Percentiles rank a stretch among this genome's conserved stretches.
phyloP scores from a whole-genome alignment of 2,797 vertebrate genomes.

The Pelodytes ibericus region DNA sequence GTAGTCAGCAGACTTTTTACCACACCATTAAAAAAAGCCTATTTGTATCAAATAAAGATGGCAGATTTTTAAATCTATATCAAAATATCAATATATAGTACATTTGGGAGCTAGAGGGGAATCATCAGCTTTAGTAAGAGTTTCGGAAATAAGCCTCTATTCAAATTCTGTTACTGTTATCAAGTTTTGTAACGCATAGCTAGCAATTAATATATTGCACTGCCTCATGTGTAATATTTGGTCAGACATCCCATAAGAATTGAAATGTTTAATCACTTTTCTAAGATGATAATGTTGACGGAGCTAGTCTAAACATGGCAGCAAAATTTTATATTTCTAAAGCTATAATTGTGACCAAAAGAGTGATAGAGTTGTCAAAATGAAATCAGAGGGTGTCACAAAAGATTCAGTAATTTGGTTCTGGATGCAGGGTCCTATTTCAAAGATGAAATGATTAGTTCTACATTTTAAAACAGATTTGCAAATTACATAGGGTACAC shows the following conservation, averaged over 20 bases:
- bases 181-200: no score
- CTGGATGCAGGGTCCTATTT: background rate
- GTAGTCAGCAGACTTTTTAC: no score
- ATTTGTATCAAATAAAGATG: no score
- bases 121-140: no score
- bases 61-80: no score
- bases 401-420: background rate
- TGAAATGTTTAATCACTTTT: conserved; percentile 5
- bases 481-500: conserved; percentile 33
- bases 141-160: no score
- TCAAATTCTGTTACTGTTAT: no score
- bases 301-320: background rate
- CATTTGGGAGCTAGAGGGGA: no score
- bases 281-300: background rate
- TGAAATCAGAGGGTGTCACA: conserved; percentile 1
- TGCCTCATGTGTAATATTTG: background rate
- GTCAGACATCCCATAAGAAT: background rate
- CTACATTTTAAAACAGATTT: conserved; percentile 23
- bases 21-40: no score
- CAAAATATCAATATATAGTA: no score
- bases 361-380: conserved; percentile 2
- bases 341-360: conserved; percentile 1
- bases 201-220: background rate
- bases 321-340: background rate
- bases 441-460: background rate